Evolutionary conservation across 2,113 vertebrate species (phyloP).

Genomic region (Chaetops frenatus): DNA sequence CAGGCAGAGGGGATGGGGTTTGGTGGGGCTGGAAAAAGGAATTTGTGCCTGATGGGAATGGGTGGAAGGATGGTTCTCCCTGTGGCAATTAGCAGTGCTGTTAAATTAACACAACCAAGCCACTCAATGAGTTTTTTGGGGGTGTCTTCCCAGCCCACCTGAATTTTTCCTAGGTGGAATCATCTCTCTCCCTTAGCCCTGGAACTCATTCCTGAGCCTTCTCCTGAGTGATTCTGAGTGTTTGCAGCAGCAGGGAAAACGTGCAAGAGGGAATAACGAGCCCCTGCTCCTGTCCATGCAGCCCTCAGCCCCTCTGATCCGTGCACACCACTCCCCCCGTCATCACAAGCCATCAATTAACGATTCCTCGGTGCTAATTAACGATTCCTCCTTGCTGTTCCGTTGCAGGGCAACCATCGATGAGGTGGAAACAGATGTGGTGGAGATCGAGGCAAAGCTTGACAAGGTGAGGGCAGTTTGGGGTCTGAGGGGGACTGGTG

Average conservation of each 20-base stretch:
- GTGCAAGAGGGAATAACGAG: neutral
- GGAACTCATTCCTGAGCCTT: neutral
- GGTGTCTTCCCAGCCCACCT: neutral
- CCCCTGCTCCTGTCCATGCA: neutral
- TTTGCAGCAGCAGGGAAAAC: neutral
- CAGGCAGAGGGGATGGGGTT: neutral
- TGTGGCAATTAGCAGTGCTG: neutral
- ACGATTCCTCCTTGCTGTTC: neutral
- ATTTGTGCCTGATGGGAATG: neutral
- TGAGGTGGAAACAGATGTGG: constrained; percentile 96
- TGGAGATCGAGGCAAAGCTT: constrained; percentile 94
- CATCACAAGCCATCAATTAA: neutral
- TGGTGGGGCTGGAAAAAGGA: neutral
- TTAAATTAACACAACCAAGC: neutral
- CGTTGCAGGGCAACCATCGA: constrained; percentile 89
- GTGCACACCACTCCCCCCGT: neutral
- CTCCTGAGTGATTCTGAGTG: fast-evolving
- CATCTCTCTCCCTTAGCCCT: neutral
- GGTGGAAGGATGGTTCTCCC: neutral
- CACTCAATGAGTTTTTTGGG: neutral
- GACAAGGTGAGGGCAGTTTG: constrained; percentile 84
- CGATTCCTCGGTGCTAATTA: neutral
- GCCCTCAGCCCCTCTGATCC: neutral
- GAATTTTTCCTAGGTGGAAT: neutral
- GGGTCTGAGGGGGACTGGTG: neutral